These are phyloP conservation scores for Chaetodon auriga DNA, from an alignment of 2,113 vertebrate species.

Conservation along the genomic window DNA sequence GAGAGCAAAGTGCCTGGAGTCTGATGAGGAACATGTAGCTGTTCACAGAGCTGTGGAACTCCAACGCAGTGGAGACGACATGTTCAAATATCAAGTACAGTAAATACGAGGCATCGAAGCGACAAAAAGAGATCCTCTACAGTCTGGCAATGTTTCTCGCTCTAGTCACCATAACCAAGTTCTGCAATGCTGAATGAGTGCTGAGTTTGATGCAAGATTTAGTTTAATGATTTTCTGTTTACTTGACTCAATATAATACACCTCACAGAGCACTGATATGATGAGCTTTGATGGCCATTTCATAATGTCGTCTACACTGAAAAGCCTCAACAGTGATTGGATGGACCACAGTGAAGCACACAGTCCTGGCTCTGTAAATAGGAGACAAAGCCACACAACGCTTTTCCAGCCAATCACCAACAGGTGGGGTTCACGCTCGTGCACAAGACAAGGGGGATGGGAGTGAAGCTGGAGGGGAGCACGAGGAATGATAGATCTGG, in stretches of 20 bases:
- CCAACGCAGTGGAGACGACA: neutral
- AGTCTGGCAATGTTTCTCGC: neutral
- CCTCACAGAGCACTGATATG: neutral
- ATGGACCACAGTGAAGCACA: neutral
- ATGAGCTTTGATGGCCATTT: neutral
- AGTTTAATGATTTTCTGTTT: too few relatives aligned
- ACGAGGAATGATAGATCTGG: too few relatives aligned
- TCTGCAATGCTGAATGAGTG: too few relatives aligned
- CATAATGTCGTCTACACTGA: neutral
- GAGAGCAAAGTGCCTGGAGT: conserved; percentile 3
- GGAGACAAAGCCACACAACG: too few relatives aligned
- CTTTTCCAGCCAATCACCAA: too few relatives aligned
- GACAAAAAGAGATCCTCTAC: neutral
- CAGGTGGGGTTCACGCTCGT: too few relatives aligned
- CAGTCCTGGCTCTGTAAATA: too few relatives aligned
- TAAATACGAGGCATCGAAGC: neutral
- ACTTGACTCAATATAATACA: neutral
- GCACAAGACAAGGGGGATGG: too few relatives aligned
- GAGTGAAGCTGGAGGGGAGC: too few relatives aligned
- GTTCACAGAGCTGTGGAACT: conserved; percentile 20
- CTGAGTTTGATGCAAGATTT: neutral
- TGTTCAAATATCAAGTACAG: conserved; percentile 21
- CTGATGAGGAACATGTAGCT: conserved; percentile 37
- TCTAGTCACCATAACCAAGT: neutral
- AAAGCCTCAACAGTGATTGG: neutral